Percentiles rank a stretch among this genome's conserved stretches.
Conservation (phyloP, 1,140 invertebrate genomes). For the Drosophila trapezifrons region DNA sequence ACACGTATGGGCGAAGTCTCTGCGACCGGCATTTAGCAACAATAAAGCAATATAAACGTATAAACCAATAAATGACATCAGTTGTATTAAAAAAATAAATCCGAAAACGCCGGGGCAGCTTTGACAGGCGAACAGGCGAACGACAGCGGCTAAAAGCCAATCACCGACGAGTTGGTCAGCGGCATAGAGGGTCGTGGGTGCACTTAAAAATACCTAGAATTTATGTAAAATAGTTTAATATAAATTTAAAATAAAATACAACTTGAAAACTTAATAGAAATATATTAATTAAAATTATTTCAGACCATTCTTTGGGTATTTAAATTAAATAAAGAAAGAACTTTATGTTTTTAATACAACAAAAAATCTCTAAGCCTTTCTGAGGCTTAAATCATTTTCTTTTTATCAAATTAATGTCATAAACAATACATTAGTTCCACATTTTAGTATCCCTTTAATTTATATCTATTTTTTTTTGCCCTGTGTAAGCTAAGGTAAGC, state of each 20-base stretch:
- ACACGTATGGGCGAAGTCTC: conserved; percentile 21
- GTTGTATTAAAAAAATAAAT: conserved; percentile 66
- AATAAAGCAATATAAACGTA: conserved; percentile 65
- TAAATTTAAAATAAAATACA: background rate
- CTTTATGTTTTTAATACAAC: background rate
- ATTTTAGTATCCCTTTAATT: background rate
- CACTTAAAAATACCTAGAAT: background rate
- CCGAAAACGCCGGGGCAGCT: conserved; percentile 38
- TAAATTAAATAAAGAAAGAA: background rate
- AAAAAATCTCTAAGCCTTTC: background rate
- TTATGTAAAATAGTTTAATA: no score
- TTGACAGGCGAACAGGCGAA: conserved; percentile 31
- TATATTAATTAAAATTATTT: background rate
- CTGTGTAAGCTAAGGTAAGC: conserved; percentile 21
- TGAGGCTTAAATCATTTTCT: no score
- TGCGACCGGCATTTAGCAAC: conserved; percentile 55
- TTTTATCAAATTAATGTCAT: background rate
- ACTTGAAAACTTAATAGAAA: background rate
- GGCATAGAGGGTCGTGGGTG: conserved; percentile 4
- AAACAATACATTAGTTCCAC: background rate
- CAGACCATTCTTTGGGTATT: background rate
- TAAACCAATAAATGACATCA: conserved; percentile 70
- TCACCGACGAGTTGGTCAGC: no score
- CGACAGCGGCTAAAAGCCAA: conserved; percentile 57
- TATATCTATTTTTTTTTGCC: background rate